Conservation (phyloP, 2,888 invertebrate species). For the Dicyrtoma fusca region DNA sequence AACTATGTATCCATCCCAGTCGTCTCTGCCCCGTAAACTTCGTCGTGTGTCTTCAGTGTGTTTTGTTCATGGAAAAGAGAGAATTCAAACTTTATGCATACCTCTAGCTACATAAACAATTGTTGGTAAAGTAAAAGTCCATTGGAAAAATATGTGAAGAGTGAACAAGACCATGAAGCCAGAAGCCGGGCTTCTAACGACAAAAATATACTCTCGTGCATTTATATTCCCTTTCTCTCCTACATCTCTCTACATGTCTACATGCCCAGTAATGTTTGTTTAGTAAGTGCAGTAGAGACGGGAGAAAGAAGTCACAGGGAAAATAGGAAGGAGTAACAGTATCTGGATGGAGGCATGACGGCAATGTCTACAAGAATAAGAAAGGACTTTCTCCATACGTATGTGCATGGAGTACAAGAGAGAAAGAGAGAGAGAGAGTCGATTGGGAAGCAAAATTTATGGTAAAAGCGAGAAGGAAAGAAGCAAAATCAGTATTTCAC, state of each 20-base stretch:
- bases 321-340: constrained; percentile 15
- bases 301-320: constrained; percentile 1
- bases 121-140: constrained; percentile 6
- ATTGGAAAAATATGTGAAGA: not conserved
- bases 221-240: too few relatives aligned
- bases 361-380: not conserved
- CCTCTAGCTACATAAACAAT: constrained; percentile 2
- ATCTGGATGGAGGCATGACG: not conserved
- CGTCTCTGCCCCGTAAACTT: too few relatives aligned
- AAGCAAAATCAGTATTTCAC: constrained; percentile 46
- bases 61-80: too few relatives aligned
- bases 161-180: too few relatives aligned
- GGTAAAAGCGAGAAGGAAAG: constrained; percentile 40
- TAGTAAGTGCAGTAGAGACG: not conserved
- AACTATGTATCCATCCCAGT: not conserved
- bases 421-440: constrained; percentile 19
- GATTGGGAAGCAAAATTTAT: constrained; percentile 41
- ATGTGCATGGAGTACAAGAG: not conserved
- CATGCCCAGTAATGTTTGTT: not conserved
- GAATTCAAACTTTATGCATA: constrained; percentile 2
- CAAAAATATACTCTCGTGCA: too few relatives aligned
- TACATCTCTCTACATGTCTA: not conserved
- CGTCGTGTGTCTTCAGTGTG: too few relatives aligned
- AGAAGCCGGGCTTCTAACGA: too few relatives aligned
- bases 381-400: too few relatives aligned